Conservation (phyloP, 1,140 invertebrate genomes). For the Gryllus bimaculatus region DNA sequence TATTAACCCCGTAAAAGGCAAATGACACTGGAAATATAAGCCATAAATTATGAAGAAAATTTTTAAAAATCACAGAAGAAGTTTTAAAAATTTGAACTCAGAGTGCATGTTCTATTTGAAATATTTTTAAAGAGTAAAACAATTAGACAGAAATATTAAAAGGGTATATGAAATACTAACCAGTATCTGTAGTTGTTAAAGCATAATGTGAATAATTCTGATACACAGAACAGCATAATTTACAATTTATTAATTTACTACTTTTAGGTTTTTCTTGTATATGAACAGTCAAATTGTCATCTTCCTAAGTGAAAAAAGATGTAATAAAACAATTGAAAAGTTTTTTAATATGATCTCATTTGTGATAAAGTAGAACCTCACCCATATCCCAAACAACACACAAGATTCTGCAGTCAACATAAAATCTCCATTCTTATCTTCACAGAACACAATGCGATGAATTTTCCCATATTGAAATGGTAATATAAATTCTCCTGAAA, state of each 20-base stretch:
- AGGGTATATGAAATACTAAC: not conserved
- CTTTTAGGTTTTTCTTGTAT: conserved; percentile 19
- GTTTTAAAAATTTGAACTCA: no score
- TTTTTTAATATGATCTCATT: not conserved
- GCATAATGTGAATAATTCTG: conserved; percentile 21
- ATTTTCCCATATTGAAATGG: not conserved
- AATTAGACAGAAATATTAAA: not conserved
- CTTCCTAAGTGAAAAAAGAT: conserved; percentile 20
- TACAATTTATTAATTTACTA: conserved; percentile 16
- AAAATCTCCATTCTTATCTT: not conserved
- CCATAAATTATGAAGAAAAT: not conserved
- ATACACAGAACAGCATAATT: conserved; percentile 27
- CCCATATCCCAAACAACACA: conserved; percentile 16
- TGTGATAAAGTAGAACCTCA: not conserved
- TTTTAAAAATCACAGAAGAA: not conserved
- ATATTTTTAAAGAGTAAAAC: not conserved
- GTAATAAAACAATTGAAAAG: not conserved
- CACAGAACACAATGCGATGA: conserved; percentile 7
- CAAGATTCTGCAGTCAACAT: conserved; percentile 15
- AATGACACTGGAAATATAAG: not conserved
- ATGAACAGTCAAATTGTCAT: conserved; percentile 21
- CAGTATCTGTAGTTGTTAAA: conserved; percentile 26
- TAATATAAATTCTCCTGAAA: not conserved
- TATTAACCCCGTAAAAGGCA: not conserved
- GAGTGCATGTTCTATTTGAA: no score